Evolutionary conservation across 2,888 invertebrate genomes (phyloP).

Genomic region (Rhagophthalmus giganteus): DNA sequence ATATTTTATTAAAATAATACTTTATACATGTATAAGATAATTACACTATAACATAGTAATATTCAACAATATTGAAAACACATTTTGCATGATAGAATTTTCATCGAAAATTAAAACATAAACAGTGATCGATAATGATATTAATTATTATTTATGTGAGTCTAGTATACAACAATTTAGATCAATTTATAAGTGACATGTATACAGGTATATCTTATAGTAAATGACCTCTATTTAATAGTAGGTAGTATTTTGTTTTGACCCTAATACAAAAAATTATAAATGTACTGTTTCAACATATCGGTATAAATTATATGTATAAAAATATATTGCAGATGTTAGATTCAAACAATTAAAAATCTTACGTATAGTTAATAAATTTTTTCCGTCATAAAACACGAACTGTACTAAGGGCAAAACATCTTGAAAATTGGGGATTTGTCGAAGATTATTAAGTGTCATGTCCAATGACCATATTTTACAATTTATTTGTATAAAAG

Average conservation of each 20-base stretch:
- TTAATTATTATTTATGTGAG: slow-evolving; percentile 28
- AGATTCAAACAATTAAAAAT: too few relatives aligned
- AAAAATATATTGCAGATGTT: too few relatives aligned
- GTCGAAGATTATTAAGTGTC: too few relatives aligned
- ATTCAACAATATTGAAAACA: slow-evolving; percentile 24
- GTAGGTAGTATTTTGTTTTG: slow-evolving; percentile 4
- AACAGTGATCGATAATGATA: slow-evolving; percentile 19
- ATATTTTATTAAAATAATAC: slow-evolving; percentile 53
- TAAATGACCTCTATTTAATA: slow-evolving; percentile 18
- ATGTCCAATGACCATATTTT: too few relatives aligned
- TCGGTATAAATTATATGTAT: too few relatives aligned
- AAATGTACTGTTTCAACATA: slow-evolving; percentile 5
- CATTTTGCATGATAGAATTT: slow-evolving; percentile 27
- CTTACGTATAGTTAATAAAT: too few relatives aligned
- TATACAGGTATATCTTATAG: slow-evolving; percentile 41
- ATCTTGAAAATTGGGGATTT: too few relatives aligned
- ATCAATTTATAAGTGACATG: slow-evolving; percentile 44
- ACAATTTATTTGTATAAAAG: too few relatives aligned
- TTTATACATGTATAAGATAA: slow-evolving; percentile 51
- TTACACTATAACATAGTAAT: slow-evolving; percentile 45
- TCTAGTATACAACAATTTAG: slow-evolving; percentile 29
- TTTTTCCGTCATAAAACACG: too few relatives aligned
- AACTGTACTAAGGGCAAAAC: too few relatives aligned
- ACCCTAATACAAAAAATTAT: too few relatives aligned
- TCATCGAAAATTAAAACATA: slow-evolving; percentile 20